Evolutionary conservation across 2,888 invertebrate genomes (phyloP), one percentile per base, ranked within the genome.

Genomic region (Lycia hirtaria): DNA sequence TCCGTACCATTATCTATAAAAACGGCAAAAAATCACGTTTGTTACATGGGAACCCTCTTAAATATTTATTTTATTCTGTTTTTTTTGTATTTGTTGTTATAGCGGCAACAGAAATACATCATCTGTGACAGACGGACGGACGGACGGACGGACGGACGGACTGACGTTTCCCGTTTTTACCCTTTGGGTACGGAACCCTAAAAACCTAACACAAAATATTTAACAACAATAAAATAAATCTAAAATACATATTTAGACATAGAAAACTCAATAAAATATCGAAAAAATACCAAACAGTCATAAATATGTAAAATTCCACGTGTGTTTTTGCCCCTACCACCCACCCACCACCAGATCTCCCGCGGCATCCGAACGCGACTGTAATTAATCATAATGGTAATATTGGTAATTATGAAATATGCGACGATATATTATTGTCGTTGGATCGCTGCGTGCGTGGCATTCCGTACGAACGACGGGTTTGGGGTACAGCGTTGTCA

Each of bases 391-490:
- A 78, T 78, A 73, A 71, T 56, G 45, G 56, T 56, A 56, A 55
- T 56, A 56, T 56, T 32, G 55, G 71, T 81, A 85, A 85, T 87
- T 87, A 85, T 87, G 86, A 87, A 83, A 80, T 83, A 84, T 85
- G 80, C 72, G 66, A 69, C 76, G 80, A 87, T 88, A 87, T 87
- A 88, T 88, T 87, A 81, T 76, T 71, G 75, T 76, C 72, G 67
- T 65, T 71, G 50, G 60, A 55, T 68, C 60, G 73, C 77, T 75
- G 75, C 80, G 80, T 82, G 72, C 68, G 69, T 66, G 69, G 76
- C 76, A 83, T 85, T 79, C 83, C 80, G 62, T 60, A 53, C 56
- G 64, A 64, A 65, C 53, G 65, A 40, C 51, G 69, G 62, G 59
- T 64, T 68, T 70, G 58, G 63, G 48, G 60, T 52, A 54, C 67